Evolutionary conservation across 1,140 invertebrate species (phyloP), one percentile per base, ranked within the genome.

Genomic region (Colletes latitarsis): DNA sequence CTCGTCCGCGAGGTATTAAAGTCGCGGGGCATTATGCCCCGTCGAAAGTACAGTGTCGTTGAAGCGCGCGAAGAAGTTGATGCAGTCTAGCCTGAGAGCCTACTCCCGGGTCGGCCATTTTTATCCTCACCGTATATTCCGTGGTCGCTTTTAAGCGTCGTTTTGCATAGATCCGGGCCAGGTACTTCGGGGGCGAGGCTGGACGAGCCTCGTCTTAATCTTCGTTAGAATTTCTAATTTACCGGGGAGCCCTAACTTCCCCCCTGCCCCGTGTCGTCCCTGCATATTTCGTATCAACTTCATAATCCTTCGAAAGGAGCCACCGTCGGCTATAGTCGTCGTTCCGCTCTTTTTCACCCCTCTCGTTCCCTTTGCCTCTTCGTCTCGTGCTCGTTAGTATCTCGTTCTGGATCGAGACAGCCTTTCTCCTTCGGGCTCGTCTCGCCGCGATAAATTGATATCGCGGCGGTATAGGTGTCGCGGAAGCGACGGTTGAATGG

Each of bases 201-300:
- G 43, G 43, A 41, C 63, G 63, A 64, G 39, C 12, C 67, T 63
- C 55, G 76, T 49, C 63, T 82, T 83, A 68, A 85, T 83, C 79
- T 82, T 88, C 85, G 67, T 88, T 87, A 83, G 82, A 87, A 85
- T 85, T 87, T 85, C 79, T 87, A 86, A 88, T 88, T 87, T 81
- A 63, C 60, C 53, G 12, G 9, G 8, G 19, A 30, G 43, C 41
- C 63, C 63, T 66, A 66, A 66, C 41, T 66, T 14, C 52, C 10
- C 52, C 12, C 17, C 6, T 49, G 8, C 9, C 9, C 0, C 17
- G 39, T 30, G 41, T 68, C 55, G 19, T 62, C n/a, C 10, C 46
- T 30, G 46, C 4, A 58, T 58, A 66, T 66, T 74, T 41, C 57
- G 57, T n/a, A 19, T 41, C 17, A 52, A 39, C n/a, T 41, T 60